Evolutionary conservation across 2,797 vertebrate species (phyloP).

Genomic region (Vultur gryphus): DNA sequence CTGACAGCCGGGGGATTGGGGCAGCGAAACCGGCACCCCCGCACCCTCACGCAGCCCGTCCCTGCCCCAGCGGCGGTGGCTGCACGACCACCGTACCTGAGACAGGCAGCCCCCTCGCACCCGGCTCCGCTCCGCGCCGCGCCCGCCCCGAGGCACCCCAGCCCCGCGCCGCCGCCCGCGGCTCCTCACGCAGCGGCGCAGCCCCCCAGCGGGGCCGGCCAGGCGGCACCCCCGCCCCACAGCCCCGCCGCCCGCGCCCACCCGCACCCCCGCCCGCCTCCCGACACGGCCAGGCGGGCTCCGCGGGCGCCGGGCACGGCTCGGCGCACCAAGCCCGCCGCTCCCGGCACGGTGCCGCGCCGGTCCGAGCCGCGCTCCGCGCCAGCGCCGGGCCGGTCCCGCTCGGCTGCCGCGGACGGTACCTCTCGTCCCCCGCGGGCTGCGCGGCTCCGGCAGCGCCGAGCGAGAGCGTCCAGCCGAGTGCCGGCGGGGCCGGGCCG

Average conservation of each 20-base stretch:
- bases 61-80: neutral
- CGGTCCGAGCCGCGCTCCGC: neutral
- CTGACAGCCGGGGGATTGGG: neutral
- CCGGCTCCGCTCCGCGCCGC: neutral
- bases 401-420: neutral
- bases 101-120: neutral
- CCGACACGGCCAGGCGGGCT: neutral
- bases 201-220: neutral
- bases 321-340: neutral
- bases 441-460: neutral
- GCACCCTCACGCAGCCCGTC: neutral
- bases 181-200: neutral
- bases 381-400: neutral
- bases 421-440: neutral
- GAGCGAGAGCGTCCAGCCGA: neutral
- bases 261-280: neutral
- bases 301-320: neutral
- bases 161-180: neutral
- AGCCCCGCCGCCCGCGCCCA: neutral
- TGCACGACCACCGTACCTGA: neutral
- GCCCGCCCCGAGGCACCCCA: neutral
- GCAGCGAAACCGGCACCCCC: neutral
- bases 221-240: neutral
- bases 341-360: neutral
- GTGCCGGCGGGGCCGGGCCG: neutral